These are phyloP conservation scores for Chloroceryle amazona DNA, from an alignment of 2,797 vertebrate species.

Conservation along the genomic window DNA sequence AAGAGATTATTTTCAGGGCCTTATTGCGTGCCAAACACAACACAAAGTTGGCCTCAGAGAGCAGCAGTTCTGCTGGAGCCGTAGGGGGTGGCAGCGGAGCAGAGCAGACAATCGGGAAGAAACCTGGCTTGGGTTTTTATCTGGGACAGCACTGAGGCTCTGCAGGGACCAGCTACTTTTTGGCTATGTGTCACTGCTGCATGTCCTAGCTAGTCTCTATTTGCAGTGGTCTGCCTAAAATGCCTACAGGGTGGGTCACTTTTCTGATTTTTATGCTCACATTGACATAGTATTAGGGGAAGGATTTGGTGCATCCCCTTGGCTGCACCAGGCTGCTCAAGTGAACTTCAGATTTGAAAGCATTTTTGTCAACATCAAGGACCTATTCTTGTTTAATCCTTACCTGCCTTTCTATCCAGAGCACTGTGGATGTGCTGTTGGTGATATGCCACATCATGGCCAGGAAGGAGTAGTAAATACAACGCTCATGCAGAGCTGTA, in stretches of 20 bases:
- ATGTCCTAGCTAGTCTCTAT: background rate
- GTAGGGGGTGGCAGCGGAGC: background rate
- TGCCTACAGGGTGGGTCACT: background rate
- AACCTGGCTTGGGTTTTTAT: conserved; percentile 9
- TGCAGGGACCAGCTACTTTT: conserved; percentile 1
- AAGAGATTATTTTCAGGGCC: conserved; percentile 73
- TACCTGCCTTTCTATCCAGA: background rate
- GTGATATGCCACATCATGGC: background rate
- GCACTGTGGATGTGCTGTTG: background rate
- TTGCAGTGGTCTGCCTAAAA: background rate
- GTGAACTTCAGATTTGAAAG: background rate
- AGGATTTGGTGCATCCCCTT: background rate
- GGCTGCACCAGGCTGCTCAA: background rate
- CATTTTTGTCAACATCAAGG: background rate
- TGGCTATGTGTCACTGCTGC: background rate
- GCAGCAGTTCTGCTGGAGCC: conserved; percentile 46
- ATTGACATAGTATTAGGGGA: rapidly evolving
- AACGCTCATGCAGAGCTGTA: background rate
- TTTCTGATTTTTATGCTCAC: background rate
- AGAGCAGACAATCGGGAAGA: background rate
- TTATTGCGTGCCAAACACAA: conserved; percentile 41
- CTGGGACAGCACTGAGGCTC: conserved; percentile 6
- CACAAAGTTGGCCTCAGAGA: conserved; percentile 64
- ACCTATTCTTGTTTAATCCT: background rate
- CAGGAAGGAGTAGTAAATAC: background rate